phyloP scores from a whole-genome alignment of 2,888 invertebrate species.

The Belgica antarctica region DNA sequence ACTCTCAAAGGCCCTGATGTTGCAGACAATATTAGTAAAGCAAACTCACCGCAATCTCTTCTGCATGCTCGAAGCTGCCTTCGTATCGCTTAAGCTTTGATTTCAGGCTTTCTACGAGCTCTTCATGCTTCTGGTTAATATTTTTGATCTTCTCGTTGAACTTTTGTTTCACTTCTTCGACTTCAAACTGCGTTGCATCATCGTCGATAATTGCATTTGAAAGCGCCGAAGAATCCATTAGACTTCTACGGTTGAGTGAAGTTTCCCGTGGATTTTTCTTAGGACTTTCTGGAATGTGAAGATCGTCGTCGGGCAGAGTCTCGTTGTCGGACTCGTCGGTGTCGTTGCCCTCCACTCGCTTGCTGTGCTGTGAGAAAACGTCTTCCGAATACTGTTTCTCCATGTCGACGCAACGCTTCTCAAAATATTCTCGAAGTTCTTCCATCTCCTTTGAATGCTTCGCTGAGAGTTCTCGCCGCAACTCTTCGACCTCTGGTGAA shows the following conservation, averaged over 20 bases:
- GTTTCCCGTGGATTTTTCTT: constrained; percentile 51
- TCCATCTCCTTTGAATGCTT: constrained; percentile 76
- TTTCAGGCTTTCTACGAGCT: constrained; percentile 50
- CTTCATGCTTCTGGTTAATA: constrained; percentile 50
- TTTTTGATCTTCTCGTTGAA: constrained; percentile 53
- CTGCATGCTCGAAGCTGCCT: constrained; percentile 51
- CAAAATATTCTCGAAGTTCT: constrained; percentile 74
- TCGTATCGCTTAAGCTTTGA: constrained; percentile 52
- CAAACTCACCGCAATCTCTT: constrained; percentile 53
- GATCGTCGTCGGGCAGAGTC: constrained; percentile 49
- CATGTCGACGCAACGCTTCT: constrained; percentile 74
- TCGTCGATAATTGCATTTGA: constrained; percentile 2
- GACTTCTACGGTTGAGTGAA: constrained; percentile 42
- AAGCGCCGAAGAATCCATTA: constrained; percentile 48
- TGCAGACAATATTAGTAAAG: background rate
- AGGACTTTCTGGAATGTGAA: constrained; percentile 48
- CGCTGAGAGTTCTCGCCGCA: constrained; percentile 61
- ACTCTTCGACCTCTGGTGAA: constrained; percentile 58
- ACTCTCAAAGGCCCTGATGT: too few species aligned
- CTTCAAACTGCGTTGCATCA: constrained; percentile 29
- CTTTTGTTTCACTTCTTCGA: constrained; percentile 51
- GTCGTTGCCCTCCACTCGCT: constrained; percentile 57
- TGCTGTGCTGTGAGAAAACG: constrained; percentile 65
- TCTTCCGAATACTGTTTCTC: constrained; percentile 75
- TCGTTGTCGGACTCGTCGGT: constrained; percentile 53